Conservation (phyloP, 2,797 vertebrate genomes). For the Hydrophis major region DNA sequence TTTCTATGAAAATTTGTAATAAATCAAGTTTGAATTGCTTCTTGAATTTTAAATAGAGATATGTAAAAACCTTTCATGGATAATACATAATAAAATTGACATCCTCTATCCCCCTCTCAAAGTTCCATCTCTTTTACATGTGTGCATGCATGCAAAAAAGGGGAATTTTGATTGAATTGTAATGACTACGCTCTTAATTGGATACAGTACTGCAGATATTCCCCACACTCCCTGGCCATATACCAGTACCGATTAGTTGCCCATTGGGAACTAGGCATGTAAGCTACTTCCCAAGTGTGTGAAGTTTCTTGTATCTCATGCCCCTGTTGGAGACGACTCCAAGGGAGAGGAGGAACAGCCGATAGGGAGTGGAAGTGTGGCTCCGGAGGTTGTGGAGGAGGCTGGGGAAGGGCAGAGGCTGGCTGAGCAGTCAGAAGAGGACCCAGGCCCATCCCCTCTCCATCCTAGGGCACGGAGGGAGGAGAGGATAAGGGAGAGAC, state of each 20-base stretch:
- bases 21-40: neutral
- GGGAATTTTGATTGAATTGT: neutral
- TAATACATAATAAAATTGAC: neutral
- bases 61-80: neutral
- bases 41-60: neutral
- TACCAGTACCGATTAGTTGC: neutral
- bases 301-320: neutral
- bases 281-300: neutral
- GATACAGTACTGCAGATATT: neutral
- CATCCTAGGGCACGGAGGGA: too few relatives aligned
- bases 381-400: too few relatives aligned
- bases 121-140: neutral
- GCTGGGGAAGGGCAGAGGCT: too few relatives aligned
- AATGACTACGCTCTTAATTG: neutral
- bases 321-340: too few relatives aligned
- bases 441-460: too few relatives aligned
- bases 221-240: neutral
- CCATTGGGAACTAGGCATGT: neutral
- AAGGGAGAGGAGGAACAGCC: too few relatives aligned
- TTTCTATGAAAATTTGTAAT: neutral
- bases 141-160: neutral
- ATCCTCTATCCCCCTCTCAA: neutral
- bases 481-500: too few relatives aligned
- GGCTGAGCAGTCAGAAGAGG: too few relatives aligned
- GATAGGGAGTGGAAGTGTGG: too few relatives aligned